phyloP scores from a whole-genome alignment of 1,140 invertebrate genomes.

The Pogonomyrmex barbatus region DNA sequence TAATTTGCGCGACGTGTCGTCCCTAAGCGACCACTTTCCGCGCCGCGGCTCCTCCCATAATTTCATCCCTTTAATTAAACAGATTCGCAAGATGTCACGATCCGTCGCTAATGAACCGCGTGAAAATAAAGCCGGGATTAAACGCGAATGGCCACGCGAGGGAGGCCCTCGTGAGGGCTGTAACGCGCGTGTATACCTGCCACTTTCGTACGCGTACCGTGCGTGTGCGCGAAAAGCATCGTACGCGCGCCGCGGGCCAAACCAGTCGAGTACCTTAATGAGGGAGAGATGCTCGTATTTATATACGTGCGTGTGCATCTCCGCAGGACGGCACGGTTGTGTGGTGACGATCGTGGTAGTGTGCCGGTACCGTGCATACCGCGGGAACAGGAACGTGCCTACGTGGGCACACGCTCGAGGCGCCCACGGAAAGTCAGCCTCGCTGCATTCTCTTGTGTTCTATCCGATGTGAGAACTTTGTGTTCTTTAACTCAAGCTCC shows the following conservation, averaged over 20 bases:
- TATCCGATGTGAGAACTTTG: constrained; percentile 53
- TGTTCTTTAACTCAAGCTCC: constrained; percentile 42
- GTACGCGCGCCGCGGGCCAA: constrained; percentile 45
- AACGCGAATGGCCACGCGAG: constrained; percentile 29
- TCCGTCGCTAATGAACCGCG: constrained; percentile 42
- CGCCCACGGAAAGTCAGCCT: constrained; percentile 53
- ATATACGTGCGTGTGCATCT: constrained; percentile 31
- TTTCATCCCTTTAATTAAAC: constrained; percentile 54
- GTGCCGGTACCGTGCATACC: constrained; percentile 56
- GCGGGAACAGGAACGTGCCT: constrained; percentile 47
- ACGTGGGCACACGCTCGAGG: constrained; percentile 51
- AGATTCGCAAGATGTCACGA: constrained; percentile 38
- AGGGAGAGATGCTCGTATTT: constrained; percentile 67
- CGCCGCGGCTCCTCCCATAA: constrained; percentile 11
- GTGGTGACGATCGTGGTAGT: constrained; percentile 8
- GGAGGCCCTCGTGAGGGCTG: neutral
- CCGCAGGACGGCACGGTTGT: neutral
- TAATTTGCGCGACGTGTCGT: constrained; percentile 4
- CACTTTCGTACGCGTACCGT: neutral
- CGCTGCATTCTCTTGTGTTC: constrained; percentile 56
- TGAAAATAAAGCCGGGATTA: constrained; percentile 45
- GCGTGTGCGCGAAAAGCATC: constrained; percentile 58
- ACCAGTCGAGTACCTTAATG: constrained; percentile 72
- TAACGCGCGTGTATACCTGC: constrained; percentile 16
- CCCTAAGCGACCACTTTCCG: neutral